phyloP scores from a whole-genome alignment of 2,113 vertebrate species.

The Phaethon lepturus region DNA sequence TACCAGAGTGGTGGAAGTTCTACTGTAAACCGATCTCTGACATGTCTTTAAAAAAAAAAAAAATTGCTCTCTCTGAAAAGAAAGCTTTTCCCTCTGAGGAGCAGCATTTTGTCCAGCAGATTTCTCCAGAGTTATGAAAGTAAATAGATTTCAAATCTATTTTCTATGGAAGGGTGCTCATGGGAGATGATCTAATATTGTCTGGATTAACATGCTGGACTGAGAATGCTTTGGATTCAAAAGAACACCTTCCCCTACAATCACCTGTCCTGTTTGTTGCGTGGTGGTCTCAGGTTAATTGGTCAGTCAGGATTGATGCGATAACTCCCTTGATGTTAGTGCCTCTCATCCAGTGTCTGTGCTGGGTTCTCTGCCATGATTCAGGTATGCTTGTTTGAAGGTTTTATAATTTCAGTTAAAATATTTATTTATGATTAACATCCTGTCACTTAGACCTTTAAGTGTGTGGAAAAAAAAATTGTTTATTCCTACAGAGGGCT shows the following conservation, averaged over 20 bases:
- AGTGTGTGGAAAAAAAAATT: fast-evolving
- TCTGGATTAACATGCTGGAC: neutral
- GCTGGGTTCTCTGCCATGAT: neutral
- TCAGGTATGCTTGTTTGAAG: neutral
- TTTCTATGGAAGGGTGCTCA: neutral
- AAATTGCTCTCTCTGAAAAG: neutral
- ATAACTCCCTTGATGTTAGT: no score
- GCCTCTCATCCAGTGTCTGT: neutral
- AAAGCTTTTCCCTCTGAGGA: neutral
- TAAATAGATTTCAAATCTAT: neutral
- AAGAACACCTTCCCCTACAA: neutral
- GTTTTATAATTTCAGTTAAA: neutral
- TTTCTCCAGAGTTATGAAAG: neutral
- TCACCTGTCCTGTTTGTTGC: neutral
- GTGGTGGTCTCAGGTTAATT: neutral
- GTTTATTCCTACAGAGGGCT: neutral
- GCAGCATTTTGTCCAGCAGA: neutral
- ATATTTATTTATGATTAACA: neutral
- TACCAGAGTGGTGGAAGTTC: neutral
- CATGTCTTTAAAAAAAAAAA: neutral
- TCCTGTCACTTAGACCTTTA: neutral
- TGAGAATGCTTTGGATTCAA: neutral
- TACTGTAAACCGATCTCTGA: neutral
- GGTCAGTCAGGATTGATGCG: neutral
- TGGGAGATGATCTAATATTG: neutral